These are phyloP conservation scores for Kryptolebias ocellatus DNA, from an alignment of 2,797 vertebrate species.

Conservation along the genomic window DNA sequence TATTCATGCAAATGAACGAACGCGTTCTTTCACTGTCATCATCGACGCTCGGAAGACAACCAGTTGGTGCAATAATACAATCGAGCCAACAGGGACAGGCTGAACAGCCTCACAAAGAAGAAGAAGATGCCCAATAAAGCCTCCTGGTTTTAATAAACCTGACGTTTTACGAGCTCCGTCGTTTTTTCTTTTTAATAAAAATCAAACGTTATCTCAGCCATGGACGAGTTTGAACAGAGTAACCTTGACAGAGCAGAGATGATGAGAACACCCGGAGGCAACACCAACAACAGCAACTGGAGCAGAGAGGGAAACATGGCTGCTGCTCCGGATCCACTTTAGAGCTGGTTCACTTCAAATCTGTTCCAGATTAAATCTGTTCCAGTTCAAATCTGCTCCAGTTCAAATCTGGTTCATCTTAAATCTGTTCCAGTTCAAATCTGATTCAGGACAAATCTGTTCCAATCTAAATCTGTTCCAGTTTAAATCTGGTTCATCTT, in stretches of 20 bases:
- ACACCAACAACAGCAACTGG: neutral
- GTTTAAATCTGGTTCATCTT: too few species aligned
- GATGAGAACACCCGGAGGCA: neutral
- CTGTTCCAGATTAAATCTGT: neutral
- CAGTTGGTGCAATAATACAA: slow-evolving; percentile 20
- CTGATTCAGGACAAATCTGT: too few species aligned
- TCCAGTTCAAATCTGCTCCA: neutral
- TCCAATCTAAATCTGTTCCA: too few species aligned
- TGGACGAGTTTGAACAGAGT: neutral
- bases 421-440: neutral
- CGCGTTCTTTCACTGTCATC: slow-evolving; percentile 28
- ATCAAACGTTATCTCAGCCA: slow-evolving; percentile 8
- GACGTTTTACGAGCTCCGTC: too few species aligned
- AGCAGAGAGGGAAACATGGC: neutral
- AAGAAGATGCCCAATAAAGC: neutral
- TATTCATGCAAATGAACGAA: neutral
- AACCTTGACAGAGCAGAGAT: slow-evolving; percentile 19
- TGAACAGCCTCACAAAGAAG: slow-evolving; percentile 44
- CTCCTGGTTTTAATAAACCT: neutral
- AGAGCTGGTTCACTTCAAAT: neutral
- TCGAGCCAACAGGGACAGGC: slow-evolving; percentile 46
- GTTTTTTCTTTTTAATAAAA: neutral
- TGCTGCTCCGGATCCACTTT: neutral
- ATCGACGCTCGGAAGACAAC: slow-evolving; percentile 1
- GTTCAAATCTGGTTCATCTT: too few species aligned